Base-by-base conservation (phyloP, 2,113 vertebrate genomes). In the Willisornis vidua region DNA sequence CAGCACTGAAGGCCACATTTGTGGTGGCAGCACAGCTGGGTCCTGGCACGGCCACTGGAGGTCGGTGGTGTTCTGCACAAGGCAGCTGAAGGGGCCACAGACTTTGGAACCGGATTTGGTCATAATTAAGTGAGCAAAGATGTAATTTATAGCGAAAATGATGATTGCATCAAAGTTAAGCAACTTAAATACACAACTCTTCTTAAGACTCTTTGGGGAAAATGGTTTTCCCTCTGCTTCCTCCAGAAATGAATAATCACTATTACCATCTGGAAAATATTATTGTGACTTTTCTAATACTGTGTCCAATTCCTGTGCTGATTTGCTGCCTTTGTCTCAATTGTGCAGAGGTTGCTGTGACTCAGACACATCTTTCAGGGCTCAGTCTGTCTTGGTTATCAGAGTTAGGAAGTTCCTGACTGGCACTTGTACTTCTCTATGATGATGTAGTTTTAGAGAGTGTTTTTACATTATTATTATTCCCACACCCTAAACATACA, bases 241-340 rank as follows among this genome's bases (percentile, higher is more conserved):
- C 70, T 95, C 39, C 59, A 78, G 68, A 71, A 93, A 78, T 89
- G 73, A 87, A 78, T 74, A 87, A 80, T 94, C 65, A 5, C 61
- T 54, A 1, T 84, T 58, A 20, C 46, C 76, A 71, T 89, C 96
- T 91, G 93, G 89, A 92, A 94, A 93, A 84, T 85, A 87, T 87
- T 92, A 81, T 19, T 89, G 22, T 81, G 55, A 66, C 72, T 89
- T 92, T 89, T 87, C 37, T 89, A 31, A 14, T 83, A 33, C 59
- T 3, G 1, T 55, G 43, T 91, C 51, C 51, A 74, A 10, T 92
- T 94, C 43, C 61, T 84, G 41, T 74, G 68, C 65, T 91, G 78
- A 17, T 72, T 91, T 74, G 48, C 57, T 93, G 66, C 67, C 46
- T 55, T 79, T 59, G 26, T 75, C 73, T 37, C 66, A 52, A 0